These are phyloP conservation scores for Catalaphyllia jardinei DNA, from an alignment of 64 coral and sea anemone genomes.

Conservation along the genomic window DNA sequence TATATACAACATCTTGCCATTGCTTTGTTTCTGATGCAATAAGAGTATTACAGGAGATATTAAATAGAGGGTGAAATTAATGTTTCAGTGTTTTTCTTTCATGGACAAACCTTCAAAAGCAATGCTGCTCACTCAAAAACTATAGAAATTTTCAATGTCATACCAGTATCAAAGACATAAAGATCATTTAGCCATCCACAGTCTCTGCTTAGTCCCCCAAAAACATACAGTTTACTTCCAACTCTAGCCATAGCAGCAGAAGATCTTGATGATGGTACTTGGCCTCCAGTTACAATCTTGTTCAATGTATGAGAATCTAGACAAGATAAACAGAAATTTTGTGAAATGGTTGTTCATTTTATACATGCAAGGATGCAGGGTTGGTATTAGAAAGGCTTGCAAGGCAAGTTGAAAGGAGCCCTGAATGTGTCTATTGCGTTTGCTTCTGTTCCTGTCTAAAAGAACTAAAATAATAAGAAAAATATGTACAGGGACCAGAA, in stretches of 20 bases:
- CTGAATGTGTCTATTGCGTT: too few species aligned
- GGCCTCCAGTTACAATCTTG: constrained; percentile 63
- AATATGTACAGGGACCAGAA: too few species aligned
- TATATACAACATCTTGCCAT: constrained; percentile 51
- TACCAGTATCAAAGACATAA: constrained; percentile 73
- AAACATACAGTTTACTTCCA: constrained; percentile 70
- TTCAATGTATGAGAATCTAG: constrained; percentile 57
- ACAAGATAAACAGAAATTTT: neutral
- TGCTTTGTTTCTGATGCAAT: constrained; percentile 59
- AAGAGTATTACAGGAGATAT: neutral
- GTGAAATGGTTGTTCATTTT: neutral
- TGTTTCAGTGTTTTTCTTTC: neutral
- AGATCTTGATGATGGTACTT: constrained; percentile 65
- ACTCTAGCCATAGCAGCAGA: constrained; percentile 65
- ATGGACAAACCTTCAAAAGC: neutral
- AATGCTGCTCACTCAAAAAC: neutral
- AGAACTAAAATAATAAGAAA: too few species aligned
- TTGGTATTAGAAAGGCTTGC: too few species aligned
- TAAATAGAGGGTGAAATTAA: neutral
- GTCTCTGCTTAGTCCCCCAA: constrained; percentile 81
- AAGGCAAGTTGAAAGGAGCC: too few species aligned
- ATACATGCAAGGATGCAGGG: too few species aligned
- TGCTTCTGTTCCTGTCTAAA: too few species aligned
- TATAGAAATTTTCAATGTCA: neutral
- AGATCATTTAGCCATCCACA: constrained; percentile 87